Conservation (phyloP, 1,140 invertebrate genomes). For the Steinernema feltiae region DNA sequence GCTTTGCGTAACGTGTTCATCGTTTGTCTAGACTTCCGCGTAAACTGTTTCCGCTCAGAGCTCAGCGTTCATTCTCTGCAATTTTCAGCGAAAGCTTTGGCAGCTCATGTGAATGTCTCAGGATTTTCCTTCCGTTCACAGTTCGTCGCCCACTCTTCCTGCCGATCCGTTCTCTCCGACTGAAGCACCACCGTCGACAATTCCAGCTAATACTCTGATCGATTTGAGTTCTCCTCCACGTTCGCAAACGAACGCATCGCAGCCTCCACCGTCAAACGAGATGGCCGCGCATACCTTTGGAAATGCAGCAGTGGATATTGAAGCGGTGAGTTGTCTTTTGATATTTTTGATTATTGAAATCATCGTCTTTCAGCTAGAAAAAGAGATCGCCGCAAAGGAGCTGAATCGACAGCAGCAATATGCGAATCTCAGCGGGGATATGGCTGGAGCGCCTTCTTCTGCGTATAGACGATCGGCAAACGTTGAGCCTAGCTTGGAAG, state of each 20-base stretch:
- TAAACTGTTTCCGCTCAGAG: not conserved
- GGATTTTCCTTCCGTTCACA: not conserved
- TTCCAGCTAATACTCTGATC: constrained; percentile 9
- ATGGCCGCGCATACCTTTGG: constrained; percentile 29
- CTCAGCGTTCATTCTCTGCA: not conserved
- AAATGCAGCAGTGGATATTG: constrained; percentile 38
- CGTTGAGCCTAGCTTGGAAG: constrained; percentile 27
- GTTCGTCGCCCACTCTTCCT: not conserved
- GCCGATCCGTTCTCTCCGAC: not conserved
- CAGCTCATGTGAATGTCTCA: not conserved
- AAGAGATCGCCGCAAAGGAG: constrained; percentile 54
- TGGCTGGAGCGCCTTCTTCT: constrained; percentile 37
- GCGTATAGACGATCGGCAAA: not conserved
- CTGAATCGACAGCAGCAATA: constrained; percentile 22
- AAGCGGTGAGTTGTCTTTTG: constrained; percentile 24
- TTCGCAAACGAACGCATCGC: no score
- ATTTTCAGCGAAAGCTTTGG: not conserved
- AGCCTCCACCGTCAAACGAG: not conserved
- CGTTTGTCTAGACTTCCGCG: not conserved
- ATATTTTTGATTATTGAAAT: not conserved
- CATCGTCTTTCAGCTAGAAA: constrained; percentile 51
- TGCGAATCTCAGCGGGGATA: constrained; percentile 46
- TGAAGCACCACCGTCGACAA: not conserved
- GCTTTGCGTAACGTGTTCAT: not conserved
- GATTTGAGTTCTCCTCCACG: not conserved